Base-by-base conservation (phyloP, 2,888 invertebrate species). In the Drosophila melanosoma region DNA sequence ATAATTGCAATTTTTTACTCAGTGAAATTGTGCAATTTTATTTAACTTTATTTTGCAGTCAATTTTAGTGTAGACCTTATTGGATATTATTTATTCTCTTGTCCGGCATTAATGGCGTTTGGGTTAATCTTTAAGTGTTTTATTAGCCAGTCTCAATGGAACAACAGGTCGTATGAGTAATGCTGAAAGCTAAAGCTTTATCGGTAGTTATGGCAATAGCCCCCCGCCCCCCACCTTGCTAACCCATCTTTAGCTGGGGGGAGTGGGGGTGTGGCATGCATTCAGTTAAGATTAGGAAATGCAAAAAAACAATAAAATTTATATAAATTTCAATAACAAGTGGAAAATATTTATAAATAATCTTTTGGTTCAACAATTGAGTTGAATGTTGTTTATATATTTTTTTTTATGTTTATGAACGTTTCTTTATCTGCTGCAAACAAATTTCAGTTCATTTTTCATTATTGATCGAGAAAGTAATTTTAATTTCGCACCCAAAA, bases 81-180 rank as follows among this genome's bases (percentile, higher is more conserved):
- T 45, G 48, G 38, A 35, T 51, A 64, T 29, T 6, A 5, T 29
- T 51, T 65, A 48, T 45, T 54, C 52, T 53, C 23, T 63, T 26
- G 48, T 26, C 15, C 1, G 64, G 54, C 45, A 60, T 56, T 52
- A 71, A 75, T 72, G 76, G 53, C 67, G 76, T 85, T 82, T 81
- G 56, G 78, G 26, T 26, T 26, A 4, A 26, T 26, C 72, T 54
- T 61, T 66, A 67, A 64, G 70, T 74, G 64, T 62, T 82, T 83
- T 76, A 78, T 76, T 72, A 81, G 51, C 73, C 63, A 73, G 69
- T 63, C 54, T 70, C 69, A 75, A 61, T 61, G 61, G 80, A 68
- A 66, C 79, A 71, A 70, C 86, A 59, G 59, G 83, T 68, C 83
- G 82, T 67, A 76, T 76, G 63, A 67, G 72, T 63, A 76, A 70